phyloP scores from a whole-genome alignment of 1,140 invertebrate species.

The Habropoda laboriosa region DNA sequence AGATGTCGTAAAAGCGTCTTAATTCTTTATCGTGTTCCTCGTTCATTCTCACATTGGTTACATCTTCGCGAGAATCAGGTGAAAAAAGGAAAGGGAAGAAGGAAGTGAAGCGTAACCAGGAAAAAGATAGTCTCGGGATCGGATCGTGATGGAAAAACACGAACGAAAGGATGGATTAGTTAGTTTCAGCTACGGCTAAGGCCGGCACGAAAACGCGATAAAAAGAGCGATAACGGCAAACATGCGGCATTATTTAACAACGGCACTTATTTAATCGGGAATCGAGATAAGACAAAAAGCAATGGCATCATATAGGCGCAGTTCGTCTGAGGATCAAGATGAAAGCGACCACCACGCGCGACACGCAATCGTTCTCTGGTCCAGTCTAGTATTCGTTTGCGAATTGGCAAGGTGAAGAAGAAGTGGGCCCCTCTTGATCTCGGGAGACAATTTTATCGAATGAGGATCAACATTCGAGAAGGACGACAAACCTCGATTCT shows the following conservation, averaged over 20 bases:
- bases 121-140: too few species aligned
- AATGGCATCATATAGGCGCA: neutral
- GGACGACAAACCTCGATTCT: too few species aligned
- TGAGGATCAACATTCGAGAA: neutral
- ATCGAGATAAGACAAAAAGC: conserved; percentile 47
- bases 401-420: neutral
- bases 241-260: conserved; percentile 27
- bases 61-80: too few species aligned
- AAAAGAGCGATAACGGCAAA: conserved; percentile 39
- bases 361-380: too few species aligned
- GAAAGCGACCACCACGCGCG: neutral
- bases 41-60: neutral
- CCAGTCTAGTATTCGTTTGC: neutral
- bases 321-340: neutral
- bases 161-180: neutral
- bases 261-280: conserved; percentile 48
- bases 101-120: too few species aligned
- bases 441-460: too few species aligned
- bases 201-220: conserved; percentile 11
- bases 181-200: neutral
- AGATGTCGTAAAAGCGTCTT: neutral
- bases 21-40: neutral
- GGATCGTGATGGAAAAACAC: neutral
- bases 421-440: neutral
- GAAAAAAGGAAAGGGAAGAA: too few species aligned